A percentile compares a stretch with the other conserved stretches of the same genome.
Conservation (phyloP, 1,140 invertebrate genomes). For the Leptopilina clavipes region DNA sequence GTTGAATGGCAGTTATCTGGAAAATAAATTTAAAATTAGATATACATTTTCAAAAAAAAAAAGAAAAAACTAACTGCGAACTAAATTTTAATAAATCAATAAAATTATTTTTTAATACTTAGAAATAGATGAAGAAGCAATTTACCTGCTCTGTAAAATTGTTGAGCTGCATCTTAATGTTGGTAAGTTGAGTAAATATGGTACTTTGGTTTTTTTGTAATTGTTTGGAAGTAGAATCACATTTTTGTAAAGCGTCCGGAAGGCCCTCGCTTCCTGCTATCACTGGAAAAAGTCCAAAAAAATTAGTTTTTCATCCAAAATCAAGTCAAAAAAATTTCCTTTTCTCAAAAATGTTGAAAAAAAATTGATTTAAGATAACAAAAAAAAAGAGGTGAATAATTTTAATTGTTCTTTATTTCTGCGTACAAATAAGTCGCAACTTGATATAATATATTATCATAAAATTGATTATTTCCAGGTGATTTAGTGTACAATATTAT, state of each 20-base stretch:
- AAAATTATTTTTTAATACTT: too few relatives aligned
- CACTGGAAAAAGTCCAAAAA: slow-evolving; percentile 72
- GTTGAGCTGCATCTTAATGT: slow-evolving; percentile 70
- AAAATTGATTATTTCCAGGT: not conserved
- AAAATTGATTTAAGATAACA: not conserved
- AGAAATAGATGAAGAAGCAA: too few relatives aligned
- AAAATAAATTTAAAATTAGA: slow-evolving; percentile 39
- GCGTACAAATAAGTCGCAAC: too few relatives aligned
- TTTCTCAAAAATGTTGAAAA: not conserved
- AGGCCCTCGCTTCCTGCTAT: slow-evolving; percentile 80
- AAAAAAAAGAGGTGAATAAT: too few relatives aligned
- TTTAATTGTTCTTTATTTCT: too few relatives aligned
- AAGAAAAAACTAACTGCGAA: too few relatives aligned
- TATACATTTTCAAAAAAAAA: slow-evolving; percentile 7
- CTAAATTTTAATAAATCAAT: too few relatives aligned
- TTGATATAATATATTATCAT: not conserved
- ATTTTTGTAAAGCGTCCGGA: slow-evolving; percentile 79
- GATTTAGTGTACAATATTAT: not conserved
- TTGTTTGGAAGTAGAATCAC: slow-evolving; percentile 79
- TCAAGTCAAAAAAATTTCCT: not conserved
- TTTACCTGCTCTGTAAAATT: slow-evolving; percentile 76
- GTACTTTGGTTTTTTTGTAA: slow-evolving; percentile 79
- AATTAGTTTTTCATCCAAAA: not conserved
- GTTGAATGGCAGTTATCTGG: slow-evolving; percentile 72
- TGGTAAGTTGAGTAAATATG: slow-evolving; percentile 74